Conservation (phyloP, 2,888 invertebrate species). For the Nomada flava region DNA sequence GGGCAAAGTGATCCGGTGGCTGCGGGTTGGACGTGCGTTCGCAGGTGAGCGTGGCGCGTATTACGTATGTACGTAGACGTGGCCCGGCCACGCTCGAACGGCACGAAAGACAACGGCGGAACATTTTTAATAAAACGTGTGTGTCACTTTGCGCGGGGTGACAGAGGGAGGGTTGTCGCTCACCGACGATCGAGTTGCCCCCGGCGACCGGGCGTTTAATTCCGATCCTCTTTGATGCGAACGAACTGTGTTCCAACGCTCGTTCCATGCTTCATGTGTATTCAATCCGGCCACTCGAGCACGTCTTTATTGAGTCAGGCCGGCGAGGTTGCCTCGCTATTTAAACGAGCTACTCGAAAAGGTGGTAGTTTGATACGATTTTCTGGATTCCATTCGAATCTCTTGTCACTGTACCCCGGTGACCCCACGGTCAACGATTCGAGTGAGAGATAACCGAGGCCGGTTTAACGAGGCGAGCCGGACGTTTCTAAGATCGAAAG, state of each 20-base stretch:
- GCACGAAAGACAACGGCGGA: conserved; percentile 55
- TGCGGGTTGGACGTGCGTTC: conserved; percentile 1
- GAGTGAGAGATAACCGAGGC: conserved; percentile 17
- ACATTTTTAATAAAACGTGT: conserved; percentile 68
- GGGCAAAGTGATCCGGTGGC: conserved; percentile 31
- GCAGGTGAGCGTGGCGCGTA: conserved; percentile 27
- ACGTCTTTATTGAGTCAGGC: conserved; percentile 54
- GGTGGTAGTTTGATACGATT: conserved; percentile 42
- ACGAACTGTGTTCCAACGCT: conserved; percentile 43
- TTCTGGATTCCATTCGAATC: conserved; percentile 24
- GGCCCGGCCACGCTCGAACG: not conserved
- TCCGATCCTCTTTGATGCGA: conserved; percentile 64
- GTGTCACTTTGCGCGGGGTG: conserved; percentile 50
- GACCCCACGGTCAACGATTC: conserved; percentile 8
- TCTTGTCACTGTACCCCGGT: not conserved
- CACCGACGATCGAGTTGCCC: conserved; percentile 58
- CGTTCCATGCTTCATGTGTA: conserved; percentile 70
- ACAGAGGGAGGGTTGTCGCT: conserved; percentile 12
- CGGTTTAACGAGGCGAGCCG: conserved; percentile 23
- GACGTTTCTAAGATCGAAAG: conserved; percentile 38
- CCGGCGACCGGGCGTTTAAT: conserved; percentile 65
- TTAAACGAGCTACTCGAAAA: conserved; percentile 45
- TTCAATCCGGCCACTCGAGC: conserved; percentile 55
- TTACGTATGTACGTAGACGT: not conserved
- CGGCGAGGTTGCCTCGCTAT: conserved; percentile 34